Evolutionary conservation across 2,888 invertebrate species (phyloP), one percentile per base, ranked within the genome.

Genomic region (Apantesis nais): DNA sequence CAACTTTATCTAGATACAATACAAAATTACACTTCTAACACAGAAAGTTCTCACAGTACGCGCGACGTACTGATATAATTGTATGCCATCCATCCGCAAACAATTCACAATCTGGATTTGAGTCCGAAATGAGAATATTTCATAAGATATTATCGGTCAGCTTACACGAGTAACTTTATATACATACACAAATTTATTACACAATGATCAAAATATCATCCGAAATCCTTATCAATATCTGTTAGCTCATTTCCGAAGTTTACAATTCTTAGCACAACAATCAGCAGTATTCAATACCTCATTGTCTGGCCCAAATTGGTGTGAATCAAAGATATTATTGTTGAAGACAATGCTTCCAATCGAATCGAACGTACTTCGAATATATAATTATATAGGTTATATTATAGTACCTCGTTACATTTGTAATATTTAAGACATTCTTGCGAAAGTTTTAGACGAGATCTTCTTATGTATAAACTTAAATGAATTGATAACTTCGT

Each of bases 221-320:
- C 5, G 2, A 34, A 34, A 34, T 34, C 34, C 63, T 67, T 75
- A 69, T 65, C 67, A 68, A 61, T 64, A 66, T 29, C 55, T 62
- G 70, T 68, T 71, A 68, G 60, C 58, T 62, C 61, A 76, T 73
- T 75, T 71, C 67, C 66, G 66, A 66, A 72, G 69, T 76, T 74
- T 64, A 69, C 70, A 44, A 62, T 81, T 78, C 74, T 73, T 34
- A 67, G 71, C 76, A 82, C 66, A 72, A 67, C 70, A 72, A 58
- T 34, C 64, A 66, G 31, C 48, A 69, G 68, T 39, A 72, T 74
- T 75, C 71, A 77, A 80, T 78, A 71, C 70, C 70, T 76, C 73
- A 81, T 81, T 81, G 81, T 80, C 48, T 77, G 29, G 41, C 31
- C 58, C 37, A 61, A 74, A 72, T 75, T 68, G 74, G 73, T 76